Base-by-base conservation (phyloP, 1,140 invertebrate species). In the Nasonia vitripennis region DNA sequence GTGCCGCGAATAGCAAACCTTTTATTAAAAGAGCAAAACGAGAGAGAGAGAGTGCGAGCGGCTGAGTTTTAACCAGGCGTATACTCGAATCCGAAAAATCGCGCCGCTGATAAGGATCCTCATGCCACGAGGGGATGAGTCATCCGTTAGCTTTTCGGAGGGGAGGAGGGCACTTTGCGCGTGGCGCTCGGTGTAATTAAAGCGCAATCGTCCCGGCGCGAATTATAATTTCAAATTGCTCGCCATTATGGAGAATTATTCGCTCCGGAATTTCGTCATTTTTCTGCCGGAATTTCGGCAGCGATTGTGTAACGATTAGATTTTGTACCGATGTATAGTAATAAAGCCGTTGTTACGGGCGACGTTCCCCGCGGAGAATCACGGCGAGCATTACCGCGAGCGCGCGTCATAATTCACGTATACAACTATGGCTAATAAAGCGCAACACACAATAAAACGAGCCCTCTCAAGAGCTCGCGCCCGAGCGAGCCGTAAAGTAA, bases 1-100 rank as follows among this genome's bases (percentile, higher is more conserved):
- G 91, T 91, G 85, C 86, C 89, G 55, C 81, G 87, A 86, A 86
- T 86, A 84, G 86, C 82, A 81, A 84, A 86, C 17, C 78, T 84
- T 84, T 81, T 86, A 84, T 86, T 84, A 77, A 84, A 83, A 83
- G 75, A 84, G 78, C 37, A 84, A 80, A 80, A 86, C 23, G 27
- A 78, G 45, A 79, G 78, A 67, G 27, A 78, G 45, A 79, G 78
- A 67, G 80, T 62, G 48, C 17, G 45, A n/a, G 9, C 12, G 5
- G 55, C 48, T 41, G 31, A 27, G 4, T 67, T 71, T 17, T 10
- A n/a, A 37, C 20, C 27, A 27, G 5, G 34, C 7, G 55, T 62
- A 62, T n/a, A n/a, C 14, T 20, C 48, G 51, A 75, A 75, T 51
- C 5, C 70, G 34, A 4, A 83, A 83, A 83, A 83, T 83, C 73